These are phyloP conservation scores for Protosalanx chinensis DNA, from an alignment of 2,797 vertebrate genomes.

Conservation along the genomic window DNA sequence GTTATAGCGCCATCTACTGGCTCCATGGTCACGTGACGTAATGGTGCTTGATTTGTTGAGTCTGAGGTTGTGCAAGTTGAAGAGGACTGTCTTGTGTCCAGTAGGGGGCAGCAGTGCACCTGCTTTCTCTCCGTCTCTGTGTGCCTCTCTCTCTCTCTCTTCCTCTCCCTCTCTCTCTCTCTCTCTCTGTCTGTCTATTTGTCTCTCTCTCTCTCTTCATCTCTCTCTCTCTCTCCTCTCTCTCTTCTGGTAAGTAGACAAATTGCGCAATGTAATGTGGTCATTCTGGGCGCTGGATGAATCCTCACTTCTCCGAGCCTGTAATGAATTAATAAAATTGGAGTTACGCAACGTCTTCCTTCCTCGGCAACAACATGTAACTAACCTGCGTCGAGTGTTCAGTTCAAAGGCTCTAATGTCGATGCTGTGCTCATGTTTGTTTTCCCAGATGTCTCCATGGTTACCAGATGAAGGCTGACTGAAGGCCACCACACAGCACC, in stretches of 20 bases:
- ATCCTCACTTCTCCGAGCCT: too few relatives aligned
- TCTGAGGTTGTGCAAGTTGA: too few relatives aligned
- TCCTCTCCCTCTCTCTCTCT: too few relatives aligned
- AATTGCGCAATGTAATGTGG: too few relatives aligned
- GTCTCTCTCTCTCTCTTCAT: background rate
- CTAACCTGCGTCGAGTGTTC: background rate
- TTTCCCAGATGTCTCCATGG: slow-evolving; percentile 35
- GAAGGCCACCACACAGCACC: slow-evolving; percentile 77
- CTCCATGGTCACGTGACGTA: too few relatives aligned
- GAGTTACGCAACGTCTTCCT: background rate
- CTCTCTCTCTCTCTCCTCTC: background rate
- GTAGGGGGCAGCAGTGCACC: background rate
- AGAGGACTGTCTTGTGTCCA: background rate
- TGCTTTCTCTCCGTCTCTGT: too few relatives aligned
- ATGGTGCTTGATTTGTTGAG: too few relatives aligned
- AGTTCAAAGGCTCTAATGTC: background rate
- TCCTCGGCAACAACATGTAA: background rate
- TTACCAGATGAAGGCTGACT: background rate
- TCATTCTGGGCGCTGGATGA: too few relatives aligned
- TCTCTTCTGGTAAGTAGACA: background rate
- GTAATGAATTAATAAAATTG: background rate
- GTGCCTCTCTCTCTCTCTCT: too few relatives aligned
- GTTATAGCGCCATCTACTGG: too few relatives aligned
- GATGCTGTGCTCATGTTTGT: slow-evolving; percentile 16
- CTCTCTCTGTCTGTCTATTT: background rate